phyloP scores from a whole-genome alignment of 2,888 invertebrate species.

The Tetropium fuscum region DNA sequence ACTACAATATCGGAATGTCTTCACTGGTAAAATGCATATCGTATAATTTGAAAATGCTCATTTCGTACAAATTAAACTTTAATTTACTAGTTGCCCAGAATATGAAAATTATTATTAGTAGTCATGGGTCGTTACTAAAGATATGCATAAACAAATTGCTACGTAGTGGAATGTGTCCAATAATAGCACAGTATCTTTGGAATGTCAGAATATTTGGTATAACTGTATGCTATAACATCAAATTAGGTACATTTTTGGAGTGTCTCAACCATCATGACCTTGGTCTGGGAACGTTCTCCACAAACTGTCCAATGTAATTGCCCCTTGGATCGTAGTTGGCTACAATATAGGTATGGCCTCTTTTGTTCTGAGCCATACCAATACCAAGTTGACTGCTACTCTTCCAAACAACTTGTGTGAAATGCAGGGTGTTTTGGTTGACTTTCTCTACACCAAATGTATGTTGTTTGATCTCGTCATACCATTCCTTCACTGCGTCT shows the following conservation, averaged over 20 bases:
- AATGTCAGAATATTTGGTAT: conserved; percentile 15
- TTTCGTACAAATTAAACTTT: too few relatives aligned
- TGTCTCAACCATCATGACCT: conserved; percentile 51
- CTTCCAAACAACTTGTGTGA: conserved; percentile 78
- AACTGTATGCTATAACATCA: conserved; percentile 32
- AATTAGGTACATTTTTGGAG: conserved; percentile 34
- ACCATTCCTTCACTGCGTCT: conserved; percentile 72
- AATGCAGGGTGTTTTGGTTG: conserved; percentile 59
- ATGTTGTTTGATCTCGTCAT: conserved; percentile 70
- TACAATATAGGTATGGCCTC: conserved; percentile 86
- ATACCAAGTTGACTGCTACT: conserved; percentile 77
- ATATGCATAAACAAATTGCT: neutral
- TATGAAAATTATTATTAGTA: neutral
- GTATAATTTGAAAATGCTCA: too few relatives aligned
- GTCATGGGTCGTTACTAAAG: neutral
- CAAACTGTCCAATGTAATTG: conserved; percentile 79
- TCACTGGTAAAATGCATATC: too few relatives aligned
- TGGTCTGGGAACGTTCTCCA: conserved; percentile 75
- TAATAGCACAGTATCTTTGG: conserved; percentile 25
- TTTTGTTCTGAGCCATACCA: conserved; percentile 77
- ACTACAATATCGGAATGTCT: too few relatives aligned
- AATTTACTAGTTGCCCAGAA: too few relatives aligned
- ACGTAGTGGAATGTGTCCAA: neutral
- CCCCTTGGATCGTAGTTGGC: conserved; percentile 88
- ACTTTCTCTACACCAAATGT: conserved; percentile 70